These are phyloP conservation scores for Meta bourneti DNA, from an alignment of 2,888 invertebrate genomes.

Conservation along the genomic window DNA sequence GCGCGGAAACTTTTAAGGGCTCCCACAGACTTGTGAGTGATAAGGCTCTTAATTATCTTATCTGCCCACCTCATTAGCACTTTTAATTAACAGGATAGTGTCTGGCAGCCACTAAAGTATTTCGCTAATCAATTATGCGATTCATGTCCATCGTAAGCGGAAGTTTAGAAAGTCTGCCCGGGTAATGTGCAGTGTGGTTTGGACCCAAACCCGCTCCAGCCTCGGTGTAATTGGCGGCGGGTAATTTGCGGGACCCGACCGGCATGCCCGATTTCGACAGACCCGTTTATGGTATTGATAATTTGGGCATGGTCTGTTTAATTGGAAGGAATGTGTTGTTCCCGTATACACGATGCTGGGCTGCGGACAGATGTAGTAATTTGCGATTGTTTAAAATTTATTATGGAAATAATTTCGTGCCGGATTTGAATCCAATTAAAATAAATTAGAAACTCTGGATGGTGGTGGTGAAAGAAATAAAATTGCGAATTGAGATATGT, in stretches of 20 bases:
- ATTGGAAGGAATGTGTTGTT: slow-evolving; percentile 4
- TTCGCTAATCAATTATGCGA: slow-evolving; percentile 64
- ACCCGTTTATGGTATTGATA: slow-evolving; percentile 8
- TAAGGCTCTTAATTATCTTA: slow-evolving; percentile 57
- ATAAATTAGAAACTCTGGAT: no score
- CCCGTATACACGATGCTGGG: not conserved
- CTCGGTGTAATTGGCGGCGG: slow-evolving; percentile 16
- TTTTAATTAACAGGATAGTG: slow-evolving; percentile 65
- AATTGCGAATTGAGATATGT: no score
- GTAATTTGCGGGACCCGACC: slow-evolving; percentile 18
- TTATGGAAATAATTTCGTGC: not conserved
- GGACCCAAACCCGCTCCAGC: not conserved
- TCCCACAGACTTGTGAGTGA: not conserved
- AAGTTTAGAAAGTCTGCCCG: slow-evolving; percentile 36
- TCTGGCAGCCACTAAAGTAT: slow-evolving; percentile 36
- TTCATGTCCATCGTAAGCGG: slow-evolving; percentile 34
- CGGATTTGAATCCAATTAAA: not conserved
- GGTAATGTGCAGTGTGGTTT: not conserved
- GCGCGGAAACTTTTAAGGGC: not conserved
- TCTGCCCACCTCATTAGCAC: slow-evolving; percentile 47
- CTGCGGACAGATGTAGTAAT: not conserved
- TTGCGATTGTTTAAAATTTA: not conserved
- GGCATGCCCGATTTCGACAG: not conserved
- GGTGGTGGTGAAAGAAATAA: no score
- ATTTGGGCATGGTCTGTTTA: not conserved